A percentile compares a stretch with the other conserved stretches of the same genome.
Conservation (phyloP, 37 sponge, comb jelly and placozoan species). For the Halichondria panicea region DNA sequence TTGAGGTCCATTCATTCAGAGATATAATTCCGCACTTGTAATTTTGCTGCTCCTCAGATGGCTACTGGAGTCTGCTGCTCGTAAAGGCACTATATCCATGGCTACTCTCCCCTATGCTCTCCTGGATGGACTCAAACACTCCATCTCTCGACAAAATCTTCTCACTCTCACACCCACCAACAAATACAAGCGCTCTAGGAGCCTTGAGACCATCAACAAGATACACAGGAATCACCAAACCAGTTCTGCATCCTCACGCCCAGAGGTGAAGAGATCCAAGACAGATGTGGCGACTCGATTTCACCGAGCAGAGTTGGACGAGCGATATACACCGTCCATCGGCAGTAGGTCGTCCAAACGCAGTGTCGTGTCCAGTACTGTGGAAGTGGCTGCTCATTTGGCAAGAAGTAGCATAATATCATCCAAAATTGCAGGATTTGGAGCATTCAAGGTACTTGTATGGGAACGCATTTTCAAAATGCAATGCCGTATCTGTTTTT, state of each 20-base stretch:
- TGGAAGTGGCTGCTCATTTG: constrained; percentile 57
- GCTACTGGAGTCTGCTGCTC: constrained; percentile 76
- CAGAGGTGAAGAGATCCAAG: not conserved
- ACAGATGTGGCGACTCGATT: no score
- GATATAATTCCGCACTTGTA: no score
- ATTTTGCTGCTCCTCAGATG: no score
- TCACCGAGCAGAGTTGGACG: no score
- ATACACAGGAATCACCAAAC: not conserved
- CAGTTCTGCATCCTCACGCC: not conserved
- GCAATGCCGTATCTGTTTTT: not conserved
- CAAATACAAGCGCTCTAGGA: not conserved
- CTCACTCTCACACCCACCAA: not conserved
- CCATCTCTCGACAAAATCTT: constrained; percentile 6
- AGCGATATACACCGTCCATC: constrained; percentile 61
- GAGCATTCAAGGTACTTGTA: not conserved
- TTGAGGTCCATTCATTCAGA: no score
- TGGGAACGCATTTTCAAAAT: not conserved
- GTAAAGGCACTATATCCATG: constrained; percentile 42
- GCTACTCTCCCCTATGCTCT: constrained; percentile 35
- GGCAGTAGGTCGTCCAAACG: constrained; percentile 47
- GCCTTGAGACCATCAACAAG: not conserved
- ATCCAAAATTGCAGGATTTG: not conserved
- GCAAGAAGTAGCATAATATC: constrained; percentile 18
- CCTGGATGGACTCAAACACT: constrained; percentile 25
- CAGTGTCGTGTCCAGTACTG: constrained; percentile 45